phyloP scores from a whole-genome alignment of 2,113 vertebrate species.

The Actenoides lindsayi region DNA sequence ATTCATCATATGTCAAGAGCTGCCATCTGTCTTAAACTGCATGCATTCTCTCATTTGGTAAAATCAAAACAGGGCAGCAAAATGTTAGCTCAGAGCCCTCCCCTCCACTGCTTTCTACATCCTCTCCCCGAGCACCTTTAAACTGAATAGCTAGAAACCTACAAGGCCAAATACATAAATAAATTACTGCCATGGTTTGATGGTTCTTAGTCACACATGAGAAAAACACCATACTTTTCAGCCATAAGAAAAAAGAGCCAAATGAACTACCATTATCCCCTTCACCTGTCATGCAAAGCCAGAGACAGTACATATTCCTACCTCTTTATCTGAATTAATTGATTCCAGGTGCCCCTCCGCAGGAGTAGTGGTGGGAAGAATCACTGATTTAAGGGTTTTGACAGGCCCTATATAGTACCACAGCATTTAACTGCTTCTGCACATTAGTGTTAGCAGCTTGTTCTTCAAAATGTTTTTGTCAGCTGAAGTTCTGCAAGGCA shows the following conservation, averaged over 20 bases:
- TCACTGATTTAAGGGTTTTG: conserved; percentile 7
- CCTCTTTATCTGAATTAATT: not conserved
- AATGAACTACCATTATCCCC: not conserved
- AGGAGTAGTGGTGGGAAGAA: not conserved
- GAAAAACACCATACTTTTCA: not conserved
- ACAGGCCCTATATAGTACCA: not conserved
- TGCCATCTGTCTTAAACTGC: not conserved
- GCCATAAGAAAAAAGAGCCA: not conserved
- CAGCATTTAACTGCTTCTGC: not conserved
- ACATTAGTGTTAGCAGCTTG: not conserved
- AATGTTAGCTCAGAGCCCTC: not conserved
- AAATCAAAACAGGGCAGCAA: not conserved
- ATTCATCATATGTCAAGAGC: not conserved
- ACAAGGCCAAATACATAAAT: not conserved
- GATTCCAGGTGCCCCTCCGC: conserved; percentile 14
- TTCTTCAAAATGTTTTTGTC: not conserved
- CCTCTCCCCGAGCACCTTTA: not conserved
- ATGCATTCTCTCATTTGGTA: not conserved
- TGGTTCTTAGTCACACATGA: not conserved
- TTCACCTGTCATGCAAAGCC: not conserved
- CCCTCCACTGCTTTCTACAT: not conserved
- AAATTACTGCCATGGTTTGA: not conserved
- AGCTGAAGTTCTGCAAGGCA: not conserved
- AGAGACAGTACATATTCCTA: not conserved
- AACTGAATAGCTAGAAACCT: not conserved